Percentiles rank a stretch among this genome's conserved stretches.
phyloP scores from a whole-genome alignment of 53 echinoderm and acorn worm genomes.

The Stichopus horrens region DNA sequence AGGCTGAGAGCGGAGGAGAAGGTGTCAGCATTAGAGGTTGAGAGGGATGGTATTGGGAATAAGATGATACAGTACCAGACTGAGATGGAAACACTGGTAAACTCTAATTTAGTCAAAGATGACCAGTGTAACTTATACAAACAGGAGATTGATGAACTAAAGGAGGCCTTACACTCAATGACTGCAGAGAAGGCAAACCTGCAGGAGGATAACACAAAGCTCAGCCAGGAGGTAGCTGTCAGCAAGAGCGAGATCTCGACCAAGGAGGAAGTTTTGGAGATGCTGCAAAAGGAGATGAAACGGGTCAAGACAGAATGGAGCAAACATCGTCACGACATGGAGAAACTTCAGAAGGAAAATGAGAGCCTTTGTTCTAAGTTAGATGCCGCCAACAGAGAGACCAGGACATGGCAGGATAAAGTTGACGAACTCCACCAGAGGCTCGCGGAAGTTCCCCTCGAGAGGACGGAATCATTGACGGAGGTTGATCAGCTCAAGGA shows the following conservation, averaged over 20 bases:
- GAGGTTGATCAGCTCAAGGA: constrained; percentile 30
- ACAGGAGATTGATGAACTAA: constrained; percentile 26
- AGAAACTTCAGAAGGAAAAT: constrained; percentile 51
- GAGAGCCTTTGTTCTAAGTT: not conserved
- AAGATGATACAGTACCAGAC: constrained; percentile 25
- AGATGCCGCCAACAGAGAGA: constrained; percentile 12
- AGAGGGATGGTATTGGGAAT: not conserved
- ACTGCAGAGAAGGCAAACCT: constrained; percentile 40
- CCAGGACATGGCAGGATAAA: constrained; percentile 20
- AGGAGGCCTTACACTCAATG: constrained; percentile 7
- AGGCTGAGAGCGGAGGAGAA: constrained; percentile 44
- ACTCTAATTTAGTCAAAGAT: constrained; percentile 46
- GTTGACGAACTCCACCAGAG: constrained; percentile 14
- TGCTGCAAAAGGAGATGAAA: constrained; percentile 58
- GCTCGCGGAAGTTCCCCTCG: not conserved
- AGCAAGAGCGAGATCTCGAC: constrained; percentile 43
- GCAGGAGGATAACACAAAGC: constrained; percentile 52
- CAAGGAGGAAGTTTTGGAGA: constrained; percentile 53
- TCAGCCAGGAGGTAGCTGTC: constrained; percentile 52
- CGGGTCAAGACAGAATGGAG: constrained; percentile 19
- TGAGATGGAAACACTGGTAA: constrained; percentile 24
- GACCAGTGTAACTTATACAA: constrained; percentile 17
- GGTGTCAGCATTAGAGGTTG: constrained; percentile 21
- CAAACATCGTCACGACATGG: constrained; percentile 45
- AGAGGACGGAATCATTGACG: not conserved